Base-by-base conservation (phyloP, 2,888 invertebrate genomes). In the Hydraecia micacea region DNA sequence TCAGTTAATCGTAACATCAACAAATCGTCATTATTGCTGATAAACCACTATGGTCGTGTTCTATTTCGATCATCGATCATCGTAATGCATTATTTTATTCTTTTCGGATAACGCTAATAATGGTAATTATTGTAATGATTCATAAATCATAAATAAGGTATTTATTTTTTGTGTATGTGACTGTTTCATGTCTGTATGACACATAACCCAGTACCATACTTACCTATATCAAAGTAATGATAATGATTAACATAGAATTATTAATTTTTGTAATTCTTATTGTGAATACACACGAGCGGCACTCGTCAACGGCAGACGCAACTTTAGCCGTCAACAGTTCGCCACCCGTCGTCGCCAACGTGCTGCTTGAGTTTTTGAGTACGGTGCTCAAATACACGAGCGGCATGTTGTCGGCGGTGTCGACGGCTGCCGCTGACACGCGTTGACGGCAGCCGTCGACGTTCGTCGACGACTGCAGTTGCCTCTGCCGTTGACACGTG, bases 11-110 rank as follows among this genome's bases (percentile, higher is more conserved):
- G 18, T 55, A 52, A 55, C 55, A 66, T 73, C 52, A 73, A 74
- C 66, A 69, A 62, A 77, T 71, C 32, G 46, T 70, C 39, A 77
- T 85, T 77, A 77, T 73, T 78, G 65, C 67, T 70, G 77, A 80
- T 79, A 83, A 72, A 76, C 46, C 71, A 13, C 13, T 67, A 72
- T 66, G 74, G 32, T 72, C 42, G 70, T 79, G 75, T n/a, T 76
- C 76, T 77, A 77, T 75, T 84, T 77, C 39, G 58, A 77, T 78
- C 75, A 79, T 86, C 69, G 58, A 76, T 75, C 71, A 77, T 70
- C 68, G 46, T 80, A 68, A 32, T 28, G 74, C 6, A n/a, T 63
- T 42, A 52, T 71, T 63, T 60, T 75, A 63, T 73, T 32, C 0
- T 68, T 60, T 63, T 75, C 32, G 8, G 7, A 77, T 81, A 46